phyloP scores from a whole-genome alignment of 2,113 vertebrate genomes.

The Pluvialis apricaria region DNA sequence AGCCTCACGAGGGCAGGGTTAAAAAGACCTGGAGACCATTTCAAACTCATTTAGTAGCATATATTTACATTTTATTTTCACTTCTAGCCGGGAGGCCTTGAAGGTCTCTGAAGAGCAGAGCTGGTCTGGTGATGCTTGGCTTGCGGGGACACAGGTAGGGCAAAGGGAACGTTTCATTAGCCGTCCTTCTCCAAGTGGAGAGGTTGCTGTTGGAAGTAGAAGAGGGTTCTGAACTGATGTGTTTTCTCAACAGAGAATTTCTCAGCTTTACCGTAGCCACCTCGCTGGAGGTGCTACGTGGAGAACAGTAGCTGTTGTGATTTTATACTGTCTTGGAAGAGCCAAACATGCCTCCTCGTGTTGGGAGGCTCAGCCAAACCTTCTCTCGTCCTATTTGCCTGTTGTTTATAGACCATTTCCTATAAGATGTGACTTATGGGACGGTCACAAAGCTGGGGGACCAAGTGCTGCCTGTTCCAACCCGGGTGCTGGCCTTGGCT shows the following conservation, averaged over 20 bases:
- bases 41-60: neutral
- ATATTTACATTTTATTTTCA: neutral
- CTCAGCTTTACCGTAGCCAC: neutral
- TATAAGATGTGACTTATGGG: accelerated
- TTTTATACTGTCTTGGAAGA: neutral
- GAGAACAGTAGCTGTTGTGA: neutral
- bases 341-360: neutral
- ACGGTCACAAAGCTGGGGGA: neutral
- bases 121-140: neutral
- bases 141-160: accelerated
- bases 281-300: accelerated
- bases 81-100: neutral
- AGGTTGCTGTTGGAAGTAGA: neutral
- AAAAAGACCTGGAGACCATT: neutral
- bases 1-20: neutral
- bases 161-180: neutral
- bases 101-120: neutral
- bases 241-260: neutral
- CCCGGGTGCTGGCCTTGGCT: neutral
- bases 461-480: neutral
- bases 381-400: neutral
- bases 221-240: neutral
- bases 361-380: neutral
- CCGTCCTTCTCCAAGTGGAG: neutral
- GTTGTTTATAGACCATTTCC: neutral